Evolutionary conservation across 2,888 invertebrate species (phyloP).

Genomic region (Acanthosepion lycidas): DNA sequence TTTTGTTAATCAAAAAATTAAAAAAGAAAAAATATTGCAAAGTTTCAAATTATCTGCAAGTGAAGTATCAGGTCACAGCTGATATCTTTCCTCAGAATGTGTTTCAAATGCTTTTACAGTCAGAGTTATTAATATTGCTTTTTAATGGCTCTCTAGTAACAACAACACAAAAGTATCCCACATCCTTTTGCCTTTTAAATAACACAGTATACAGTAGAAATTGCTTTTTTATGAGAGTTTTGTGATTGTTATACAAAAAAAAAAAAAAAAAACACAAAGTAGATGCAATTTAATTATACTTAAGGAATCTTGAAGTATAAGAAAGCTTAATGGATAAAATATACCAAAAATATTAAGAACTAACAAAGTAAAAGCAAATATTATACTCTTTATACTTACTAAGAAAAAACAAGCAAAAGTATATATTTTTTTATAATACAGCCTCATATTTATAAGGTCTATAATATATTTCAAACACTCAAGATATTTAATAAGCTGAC

Average conservation of each 20-base stretch:
- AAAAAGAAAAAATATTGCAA: background rate
- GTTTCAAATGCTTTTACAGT: conserved; percentile 33
- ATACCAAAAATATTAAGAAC: no score
- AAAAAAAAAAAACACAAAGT: background rate
- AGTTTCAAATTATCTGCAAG: background rate
- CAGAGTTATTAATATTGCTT: background rate
- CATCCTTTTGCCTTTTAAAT: background rate
- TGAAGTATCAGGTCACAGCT: background rate
- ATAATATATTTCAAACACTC: no score
- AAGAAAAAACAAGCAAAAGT: no score
- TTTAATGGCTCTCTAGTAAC: background rate
- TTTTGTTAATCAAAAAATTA: background rate
- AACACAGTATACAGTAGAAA: background rate
- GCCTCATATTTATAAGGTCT: no score
- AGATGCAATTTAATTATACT: no score
- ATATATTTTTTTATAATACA: no score
- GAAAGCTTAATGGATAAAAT: no score
- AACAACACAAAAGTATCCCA: background rate
- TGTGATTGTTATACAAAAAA: background rate
- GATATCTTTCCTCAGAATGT: background rate
- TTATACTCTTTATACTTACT: no score
- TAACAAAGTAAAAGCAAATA: no score
- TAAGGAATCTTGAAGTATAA: no score
- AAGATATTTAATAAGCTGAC: no score
- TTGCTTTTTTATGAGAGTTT: background rate